phyloP scores from a whole-genome alignment of 2,113 vertebrate genomes.

The Muntiacus reevesi region DNA sequence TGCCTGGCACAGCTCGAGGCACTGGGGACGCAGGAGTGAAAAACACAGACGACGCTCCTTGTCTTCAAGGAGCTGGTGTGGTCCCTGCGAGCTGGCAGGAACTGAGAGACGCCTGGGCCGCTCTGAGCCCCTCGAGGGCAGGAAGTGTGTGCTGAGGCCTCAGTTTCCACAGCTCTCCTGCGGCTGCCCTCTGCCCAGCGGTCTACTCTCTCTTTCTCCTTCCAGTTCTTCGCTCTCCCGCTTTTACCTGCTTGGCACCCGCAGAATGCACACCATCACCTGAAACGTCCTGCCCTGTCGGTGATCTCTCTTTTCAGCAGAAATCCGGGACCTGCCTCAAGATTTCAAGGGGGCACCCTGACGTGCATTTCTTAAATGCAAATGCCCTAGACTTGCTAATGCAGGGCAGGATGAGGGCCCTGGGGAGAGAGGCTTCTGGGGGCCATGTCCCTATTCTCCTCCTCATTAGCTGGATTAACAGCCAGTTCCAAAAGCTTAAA shows the following conservation, averaged over 20 bases:
- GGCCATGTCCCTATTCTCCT: background rate
- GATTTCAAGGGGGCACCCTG: background rate
- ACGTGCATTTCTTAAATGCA: background rate
- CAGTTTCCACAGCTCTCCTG: background rate
- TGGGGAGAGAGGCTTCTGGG: background rate
- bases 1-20: background rate
- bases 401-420: background rate
- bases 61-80: background rate
- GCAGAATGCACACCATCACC: background rate
- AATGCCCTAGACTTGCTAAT: background rate
- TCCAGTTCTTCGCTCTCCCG: too few relatives aligned
- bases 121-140: accelerated
- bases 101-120: background rate
- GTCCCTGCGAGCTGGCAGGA: accelerated
- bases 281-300: background rate
- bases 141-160: accelerated
- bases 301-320: background rate
- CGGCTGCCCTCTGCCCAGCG: background rate
- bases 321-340: background rate
- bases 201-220: background rate
- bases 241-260: background rate
- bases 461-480: too few relatives aligned
- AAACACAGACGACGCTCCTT: accelerated
- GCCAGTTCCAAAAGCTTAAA: background rate
- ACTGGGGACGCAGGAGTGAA: background rate